Conservation (phyloP, 2,888 invertebrate genomes). For the Mayetiola destructor region DNA sequence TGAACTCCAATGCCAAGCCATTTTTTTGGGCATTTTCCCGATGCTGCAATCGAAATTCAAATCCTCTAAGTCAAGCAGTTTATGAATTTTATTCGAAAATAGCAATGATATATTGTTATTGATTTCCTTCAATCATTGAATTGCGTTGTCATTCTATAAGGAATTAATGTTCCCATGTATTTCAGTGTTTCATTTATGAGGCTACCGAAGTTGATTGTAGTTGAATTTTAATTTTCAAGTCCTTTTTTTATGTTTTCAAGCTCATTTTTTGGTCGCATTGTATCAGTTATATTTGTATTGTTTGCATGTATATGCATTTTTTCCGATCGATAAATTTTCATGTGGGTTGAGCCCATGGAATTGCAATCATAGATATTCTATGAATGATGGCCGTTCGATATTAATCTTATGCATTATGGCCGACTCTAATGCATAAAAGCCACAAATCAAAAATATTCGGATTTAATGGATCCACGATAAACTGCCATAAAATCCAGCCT, state of each 20-base stretch:
- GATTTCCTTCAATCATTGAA: constrained; percentile 6
- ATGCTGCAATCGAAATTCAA: too few species aligned
- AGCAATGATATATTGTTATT: constrained; percentile 14
- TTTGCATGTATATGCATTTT: constrained; percentile 2
- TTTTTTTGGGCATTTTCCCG: too few species aligned
- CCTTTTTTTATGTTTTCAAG: not conserved
- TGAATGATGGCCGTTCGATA: constrained; percentile 12
- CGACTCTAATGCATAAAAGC: constrained; percentile 7
- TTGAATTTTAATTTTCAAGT: not conserved
- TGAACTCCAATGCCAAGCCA: too few species aligned
- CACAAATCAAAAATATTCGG: constrained; percentile 8
- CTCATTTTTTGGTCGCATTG: not conserved
- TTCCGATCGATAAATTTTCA: constrained; percentile 12
- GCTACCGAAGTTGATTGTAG: not conserved
- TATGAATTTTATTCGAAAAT: constrained; percentile 16
- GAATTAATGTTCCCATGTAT: too few species aligned
- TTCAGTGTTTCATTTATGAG: too few species aligned
- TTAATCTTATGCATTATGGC: constrained; percentile 2
- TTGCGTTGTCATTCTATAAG: constrained; percentile 1
- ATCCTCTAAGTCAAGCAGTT: not conserved
- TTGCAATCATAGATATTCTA: constrained; percentile 6
- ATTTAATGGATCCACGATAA: constrained; percentile 10
- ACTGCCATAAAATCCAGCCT: constrained; percentile 1
- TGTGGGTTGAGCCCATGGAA: not conserved
- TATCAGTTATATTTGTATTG: too few species aligned